Evolutionary conservation across 2,113 vertebrate species (phyloP).

Genomic region (Murina feae): DNA sequence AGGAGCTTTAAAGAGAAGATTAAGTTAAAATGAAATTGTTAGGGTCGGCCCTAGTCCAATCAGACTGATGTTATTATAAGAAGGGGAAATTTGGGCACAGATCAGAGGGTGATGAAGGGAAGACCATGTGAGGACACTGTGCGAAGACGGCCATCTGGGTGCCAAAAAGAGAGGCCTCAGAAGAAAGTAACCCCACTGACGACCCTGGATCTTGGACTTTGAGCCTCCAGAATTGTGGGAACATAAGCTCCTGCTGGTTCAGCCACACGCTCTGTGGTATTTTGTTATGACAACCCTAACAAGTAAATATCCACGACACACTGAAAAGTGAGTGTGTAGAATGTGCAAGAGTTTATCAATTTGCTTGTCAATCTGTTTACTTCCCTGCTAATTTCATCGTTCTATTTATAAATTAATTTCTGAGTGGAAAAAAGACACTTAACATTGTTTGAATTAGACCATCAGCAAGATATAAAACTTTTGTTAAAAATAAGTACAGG

Average conservation of each 20-base stretch:
- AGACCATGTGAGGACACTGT: fast-evolving
- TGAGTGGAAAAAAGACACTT: not conserved
- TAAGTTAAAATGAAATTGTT: not conserved
- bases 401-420: constrained; percentile 25
- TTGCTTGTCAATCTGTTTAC: not conserved
- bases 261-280: not conserved
- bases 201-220: not conserved
- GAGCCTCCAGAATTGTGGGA: not conserved
- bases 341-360: not conserved
- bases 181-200: not conserved
- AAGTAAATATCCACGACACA: not conserved
- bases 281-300: not conserved
- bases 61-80: not conserved
- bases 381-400: not conserved
- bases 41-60: not conserved
- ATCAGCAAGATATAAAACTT: not conserved
- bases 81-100: not conserved
- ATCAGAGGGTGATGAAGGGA: not conserved
- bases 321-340: not conserved
- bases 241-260: not conserved
- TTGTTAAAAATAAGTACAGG: not conserved
- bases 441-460: not conserved
- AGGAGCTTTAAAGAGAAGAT: not conserved
- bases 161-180: not conserved
- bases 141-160: not conserved